Evolutionary conservation across 2,888 invertebrate genomes (phyloP), one percentile per base, ranked within the genome.

Genomic region (Petrophora chlorosata): DNA sequence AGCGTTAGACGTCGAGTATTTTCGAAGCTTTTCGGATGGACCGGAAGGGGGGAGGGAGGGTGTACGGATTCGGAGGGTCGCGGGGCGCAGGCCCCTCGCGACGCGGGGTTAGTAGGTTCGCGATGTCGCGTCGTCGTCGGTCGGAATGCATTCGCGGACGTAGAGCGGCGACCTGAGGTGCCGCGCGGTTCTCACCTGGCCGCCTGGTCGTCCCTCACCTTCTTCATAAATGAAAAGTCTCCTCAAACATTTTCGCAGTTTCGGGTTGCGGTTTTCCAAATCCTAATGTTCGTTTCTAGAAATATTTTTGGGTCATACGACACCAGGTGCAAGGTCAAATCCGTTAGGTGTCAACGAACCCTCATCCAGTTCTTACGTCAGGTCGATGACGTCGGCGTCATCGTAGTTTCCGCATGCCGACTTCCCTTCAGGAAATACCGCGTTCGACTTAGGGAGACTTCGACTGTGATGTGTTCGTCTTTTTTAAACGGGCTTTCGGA

Each of bases 91-190:
- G 82, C 86, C 86, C 86, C 85, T 84, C 82, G 82, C 82, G 69
- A 80, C 79, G 87, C 87, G 86, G 89, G 87, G 89, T 87, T 88
- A 89, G 88, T 88, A 86, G 88, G 88, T 87, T 86, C 89, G 88
- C 87, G 82, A 85, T 85, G 87, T 87, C 88, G 88, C 85, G 83
- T 83, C 86, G 87, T 78, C 77, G 84, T 80, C 85, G 87, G 88
- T 83, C 85, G 86, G 88, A 86, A 89, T 89, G 89, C 89, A 89
- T 89, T 89, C 88, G 87, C 87, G 88, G 82, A 86, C 85, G 85
- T 86, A 82, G 85, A 87, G 85, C 83, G 82, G 87, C 80, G 84
- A 87, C 85, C 87, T 87, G 74, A 87, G 88, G 88, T 87, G 79
- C 82, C 87, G 81, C 77, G 83, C 77, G 79, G 70, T 75, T 79